Evolutionary conservation across 2,797 vertebrate genomes (phyloP).

Genomic region (Fundulus diaphanus): DNA sequence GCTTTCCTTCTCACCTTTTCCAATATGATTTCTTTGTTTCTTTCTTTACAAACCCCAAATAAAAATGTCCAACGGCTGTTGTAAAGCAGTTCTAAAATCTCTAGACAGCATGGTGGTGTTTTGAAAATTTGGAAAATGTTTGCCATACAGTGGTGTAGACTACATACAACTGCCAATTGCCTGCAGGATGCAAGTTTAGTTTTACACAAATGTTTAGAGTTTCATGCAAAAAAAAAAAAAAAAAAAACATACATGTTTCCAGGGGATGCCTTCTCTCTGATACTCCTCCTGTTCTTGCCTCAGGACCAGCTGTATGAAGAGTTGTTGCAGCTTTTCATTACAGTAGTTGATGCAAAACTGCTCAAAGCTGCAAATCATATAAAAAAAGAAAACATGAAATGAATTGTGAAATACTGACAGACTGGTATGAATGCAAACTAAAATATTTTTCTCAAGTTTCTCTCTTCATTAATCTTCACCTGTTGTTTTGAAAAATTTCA

Average conservation of each 20-base stretch:
- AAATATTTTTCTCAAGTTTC: not conserved
- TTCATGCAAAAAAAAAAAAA: not conserved
- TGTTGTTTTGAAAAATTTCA: conserved; percentile 99
- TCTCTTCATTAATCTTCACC: conserved; percentile 75
- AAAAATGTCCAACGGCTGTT: not conserved
- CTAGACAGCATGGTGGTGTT: not conserved
- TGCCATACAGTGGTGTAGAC: not conserved
- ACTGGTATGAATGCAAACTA: not conserved
- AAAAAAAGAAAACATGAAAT: not conserved
- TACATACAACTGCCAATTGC: not conserved
- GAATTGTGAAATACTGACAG: too few species aligned
- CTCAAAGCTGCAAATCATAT: conserved; percentile 85
- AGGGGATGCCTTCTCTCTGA: conserved; percentile 97
- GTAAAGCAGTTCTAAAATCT: not conserved
- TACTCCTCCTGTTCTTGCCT: conserved; percentile 99
- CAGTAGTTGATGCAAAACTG: conserved; percentile 99
- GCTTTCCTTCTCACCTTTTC: not conserved
- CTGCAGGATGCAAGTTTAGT: not conserved
- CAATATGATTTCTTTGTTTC: not conserved
- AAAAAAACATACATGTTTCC: conserved; percentile 90
- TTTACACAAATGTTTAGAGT: not conserved
- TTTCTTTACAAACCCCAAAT: not conserved
- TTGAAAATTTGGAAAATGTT: not conserved
- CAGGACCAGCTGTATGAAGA: conserved; percentile 97
- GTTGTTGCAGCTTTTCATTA: conserved; percentile 97